Evolutionary conservation across 2,888 invertebrate genomes (phyloP).

Genomic region (Dinocampus coccinellae): DNA sequence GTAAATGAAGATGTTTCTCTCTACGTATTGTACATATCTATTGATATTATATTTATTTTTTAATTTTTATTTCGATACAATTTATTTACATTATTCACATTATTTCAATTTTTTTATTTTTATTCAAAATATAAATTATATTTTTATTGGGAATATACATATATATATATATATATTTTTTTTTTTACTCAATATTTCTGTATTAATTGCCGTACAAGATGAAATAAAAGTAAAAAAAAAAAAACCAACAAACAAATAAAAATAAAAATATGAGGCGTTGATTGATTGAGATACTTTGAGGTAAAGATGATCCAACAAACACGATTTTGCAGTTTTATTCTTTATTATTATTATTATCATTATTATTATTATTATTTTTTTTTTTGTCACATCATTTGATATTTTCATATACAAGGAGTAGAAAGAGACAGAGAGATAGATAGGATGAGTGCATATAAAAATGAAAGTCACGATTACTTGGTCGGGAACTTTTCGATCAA

Average conservation of each 20-base stretch:
- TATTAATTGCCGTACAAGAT: constrained; percentile 13
- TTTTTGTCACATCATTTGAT: background rate
- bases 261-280: constrained; percentile 24
- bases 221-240: too few relatives aligned
- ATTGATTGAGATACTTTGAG: constrained; percentile 21
- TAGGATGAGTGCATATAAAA: constrained; percentile 12
- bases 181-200: constrained; percentile 5
- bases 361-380: background rate
- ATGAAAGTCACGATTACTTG: constrained; percentile 35
- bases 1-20: constrained; percentile 34
- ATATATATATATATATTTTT: background rate
- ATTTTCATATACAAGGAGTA: constrained; percentile 15
- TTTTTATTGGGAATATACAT: background rate
- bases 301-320: constrained; percentile 13
- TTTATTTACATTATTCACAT: background rate
- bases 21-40: background rate
- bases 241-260: too few relatives aligned
- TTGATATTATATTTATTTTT: background rate
- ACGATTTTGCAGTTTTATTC: too few relatives aligned
- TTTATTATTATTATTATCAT: background rate
- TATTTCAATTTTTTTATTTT: constrained; percentile 16
- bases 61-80: constrained; percentile 16
- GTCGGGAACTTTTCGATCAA: constrained; percentile 42
- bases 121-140: background rate
- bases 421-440: too few relatives aligned